Evolutionary conservation across 2,113 vertebrate genomes (phyloP), one percentile per base, ranked within the genome.

Genomic region (Suncus etruscus): DNA sequence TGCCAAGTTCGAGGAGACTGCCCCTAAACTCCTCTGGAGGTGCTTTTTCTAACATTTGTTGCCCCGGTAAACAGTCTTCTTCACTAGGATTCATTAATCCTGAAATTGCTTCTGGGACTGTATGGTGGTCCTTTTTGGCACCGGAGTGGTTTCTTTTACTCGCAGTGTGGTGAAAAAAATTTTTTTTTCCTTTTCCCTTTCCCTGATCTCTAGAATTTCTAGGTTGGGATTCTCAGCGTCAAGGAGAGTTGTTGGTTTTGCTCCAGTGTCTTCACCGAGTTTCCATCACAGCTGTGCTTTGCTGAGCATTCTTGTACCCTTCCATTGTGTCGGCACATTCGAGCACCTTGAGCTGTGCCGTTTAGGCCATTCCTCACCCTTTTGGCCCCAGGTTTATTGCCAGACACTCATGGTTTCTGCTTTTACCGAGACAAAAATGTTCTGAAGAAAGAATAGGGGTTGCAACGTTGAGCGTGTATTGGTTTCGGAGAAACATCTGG

Each of bases 1-100:
- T 15, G 51, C 51, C 51, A 61, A 5, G 22, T 6, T 20, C 18
- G 1, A n/a, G 0, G 82, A 91, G 85, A 83, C 83, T 58, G 90
- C 45, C 39, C 84, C 89, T 93, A 79, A 95, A 74, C 63, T 83
- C 45, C 87, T 74, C 51, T 82, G 86, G 48, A 92, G 91, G 81
- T 96, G 91, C 16, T 61, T 95, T 96, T 90, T 83, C 58, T 69
- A 24, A 75, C 93, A 87, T 95, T 90, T 94, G 92, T 93, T 70
- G 90, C 75, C 61, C 31, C 77, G 47, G 94, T 92, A 87, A 95
- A 93, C 77, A 80, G 51, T 58, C 75, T 95, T 87, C 89, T 94
- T 85, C 89, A 88, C 89, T 27, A 24, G 74, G 50, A 25, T 50
- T 89, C 87, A 79, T 81, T 88, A 91, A 83, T 63, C 91, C 89